Base-by-base conservation (phyloP, 2,888 invertebrate species). In the Pristionchus fissidentatus region DNA sequence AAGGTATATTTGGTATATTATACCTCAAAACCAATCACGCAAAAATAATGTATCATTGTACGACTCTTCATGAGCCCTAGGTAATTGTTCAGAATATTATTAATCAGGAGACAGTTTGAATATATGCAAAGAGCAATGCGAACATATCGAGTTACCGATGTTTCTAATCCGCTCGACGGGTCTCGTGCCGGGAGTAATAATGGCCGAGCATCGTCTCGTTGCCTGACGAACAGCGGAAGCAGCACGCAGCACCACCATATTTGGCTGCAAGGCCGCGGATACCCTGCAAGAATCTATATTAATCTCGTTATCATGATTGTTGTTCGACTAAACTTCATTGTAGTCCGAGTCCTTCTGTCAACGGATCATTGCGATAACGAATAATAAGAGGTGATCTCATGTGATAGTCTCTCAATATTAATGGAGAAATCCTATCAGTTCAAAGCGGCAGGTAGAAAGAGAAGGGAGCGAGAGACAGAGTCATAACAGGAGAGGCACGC, bases 121-220 rank as follows among this genome's bases (percentile, higher is more conserved):
- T n/a, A n/a, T n/a, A n/a, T n/a, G n/a, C n/a, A n/a, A n/a, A n/a
- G n/a, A 62, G 19, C 15, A 57, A 52, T 10, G 22, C 43, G 13
- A 15, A 7, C 8, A 3, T 19, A 7, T 10, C 78, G 73, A 60
- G 86, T 4, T 62, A 90, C 90, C 91, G 82, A 91, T 91, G 84
- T 91, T 91, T 82, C 91, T 86, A 80, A 91, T 91, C 83, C 86
- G 88, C 85, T 91, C 90, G 35, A 90, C 88, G 1, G 91, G 90
- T 52, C 86, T 38, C 29, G 87, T 83, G 52, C 87, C 87, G n/a
- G 89, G 88, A 29, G 87, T 77, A 32, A 86, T 60, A 10, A 86
- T 75, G 5, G 82, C 46, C 26, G 80, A 80, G 32, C 78, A 78
- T 43, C 78, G 52, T 78, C 78, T 19, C 19, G 35, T 29, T n/a